phyloP scores from a whole-genome alignment of 2,888 invertebrate genomes.

The Ophioninae sp. region DNA sequence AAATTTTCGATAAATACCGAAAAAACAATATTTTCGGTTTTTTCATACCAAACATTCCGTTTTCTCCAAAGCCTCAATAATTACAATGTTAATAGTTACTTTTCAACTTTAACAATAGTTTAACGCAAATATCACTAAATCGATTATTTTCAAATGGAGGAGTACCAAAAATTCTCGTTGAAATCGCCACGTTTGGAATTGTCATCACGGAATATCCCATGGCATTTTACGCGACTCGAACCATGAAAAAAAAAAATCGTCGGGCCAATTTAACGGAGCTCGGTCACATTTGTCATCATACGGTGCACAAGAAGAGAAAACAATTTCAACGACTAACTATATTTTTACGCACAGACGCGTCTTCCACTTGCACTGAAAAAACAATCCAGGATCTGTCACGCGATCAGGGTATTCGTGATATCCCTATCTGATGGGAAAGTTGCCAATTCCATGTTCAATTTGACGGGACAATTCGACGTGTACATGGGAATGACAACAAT shows the following conservation, averaged over 20 bases:
- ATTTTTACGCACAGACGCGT: slow-evolving; percentile 49
- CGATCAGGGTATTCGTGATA: slow-evolving; percentile 23
- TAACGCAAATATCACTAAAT: slow-evolving; percentile 5
- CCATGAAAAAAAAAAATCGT: slow-evolving; percentile 52
- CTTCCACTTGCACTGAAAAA: slow-evolving; percentile 39
- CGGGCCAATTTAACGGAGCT: slow-evolving; percentile 59
- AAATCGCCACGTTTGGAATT: slow-evolving; percentile 34
- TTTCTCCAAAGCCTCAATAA: neutral
- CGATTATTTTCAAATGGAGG: slow-evolving; percentile 32
- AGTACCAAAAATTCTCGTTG: slow-evolving; percentile 45
- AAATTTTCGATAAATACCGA: neutral
- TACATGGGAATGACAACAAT: neutral
- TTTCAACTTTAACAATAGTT: neutral
- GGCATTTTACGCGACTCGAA: slow-evolving; percentile 37
- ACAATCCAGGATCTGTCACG: slow-evolving; percentile 39
- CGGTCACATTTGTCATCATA: slow-evolving; percentile 39
- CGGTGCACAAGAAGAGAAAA: slow-evolving; percentile 8
- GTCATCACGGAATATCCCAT: slow-evolving; percentile 4
- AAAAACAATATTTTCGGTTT: neutral
- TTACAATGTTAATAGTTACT: neutral
- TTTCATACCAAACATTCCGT: no score
- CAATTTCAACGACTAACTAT: slow-evolving; percentile 40
- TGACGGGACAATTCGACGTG: slow-evolving; percentile 14
- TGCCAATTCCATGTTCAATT: slow-evolving; percentile 38
- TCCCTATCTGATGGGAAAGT: slow-evolving; percentile 39